A percentile compares a stretch with the other conserved stretches of the same genome.
Evolutionary conservation across 1,140 invertebrate species (phyloP).

Genomic region (Gryllus bimaculatus): DNA sequence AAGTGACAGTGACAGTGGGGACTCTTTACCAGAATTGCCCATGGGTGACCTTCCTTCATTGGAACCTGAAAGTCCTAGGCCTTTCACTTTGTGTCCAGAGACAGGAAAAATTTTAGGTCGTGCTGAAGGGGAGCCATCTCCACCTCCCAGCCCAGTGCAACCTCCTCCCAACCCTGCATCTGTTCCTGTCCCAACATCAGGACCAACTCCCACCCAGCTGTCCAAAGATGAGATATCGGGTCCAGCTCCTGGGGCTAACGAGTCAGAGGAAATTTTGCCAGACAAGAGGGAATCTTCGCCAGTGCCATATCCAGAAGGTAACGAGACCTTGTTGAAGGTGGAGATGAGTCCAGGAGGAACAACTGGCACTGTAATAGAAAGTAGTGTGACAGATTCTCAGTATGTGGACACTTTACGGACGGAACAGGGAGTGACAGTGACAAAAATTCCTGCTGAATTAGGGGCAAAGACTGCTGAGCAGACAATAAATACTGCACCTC

Average conservation of each 20-base stretch:
- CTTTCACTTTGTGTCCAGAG: conserved; percentile 55
- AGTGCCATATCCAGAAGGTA: not conserved
- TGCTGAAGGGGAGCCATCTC: conserved; percentile 48
- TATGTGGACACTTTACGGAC: conserved; percentile 16
- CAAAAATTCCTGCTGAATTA: conserved; percentile 13
- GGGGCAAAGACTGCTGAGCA: conserved; percentile 9
- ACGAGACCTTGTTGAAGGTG: conserved; percentile 41
- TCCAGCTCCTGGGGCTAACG: not conserved
- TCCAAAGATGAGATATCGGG: conserved; percentile 8
- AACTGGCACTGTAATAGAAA: conserved; percentile 45
- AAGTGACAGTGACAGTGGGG: conserved; percentile 15
- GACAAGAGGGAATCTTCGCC: conserved; percentile 8
- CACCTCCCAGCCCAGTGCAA: conserved; percentile 25
- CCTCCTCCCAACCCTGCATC: not conserved
- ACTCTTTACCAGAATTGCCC: conserved; percentile 43
- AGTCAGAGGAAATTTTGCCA: conserved; percentile 15
- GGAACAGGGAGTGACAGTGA: conserved; percentile 21
- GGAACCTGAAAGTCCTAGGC: conserved; percentile 51
- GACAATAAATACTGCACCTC: conserved; percentile 11
- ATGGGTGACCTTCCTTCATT: conserved; percentile 47
- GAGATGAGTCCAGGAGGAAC: conserved; percentile 58
- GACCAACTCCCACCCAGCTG: not conserved
- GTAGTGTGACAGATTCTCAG: conserved; percentile 4
- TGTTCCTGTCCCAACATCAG: not conserved
- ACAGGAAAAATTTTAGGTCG: conserved; percentile 56